A percentile compares a stretch with the other conserved stretches of the same genome.
These are phyloP conservation scores for Sycophila texana DNA, from an alignment of 2,888 invertebrate species.

Conservation along the genomic window DNA sequence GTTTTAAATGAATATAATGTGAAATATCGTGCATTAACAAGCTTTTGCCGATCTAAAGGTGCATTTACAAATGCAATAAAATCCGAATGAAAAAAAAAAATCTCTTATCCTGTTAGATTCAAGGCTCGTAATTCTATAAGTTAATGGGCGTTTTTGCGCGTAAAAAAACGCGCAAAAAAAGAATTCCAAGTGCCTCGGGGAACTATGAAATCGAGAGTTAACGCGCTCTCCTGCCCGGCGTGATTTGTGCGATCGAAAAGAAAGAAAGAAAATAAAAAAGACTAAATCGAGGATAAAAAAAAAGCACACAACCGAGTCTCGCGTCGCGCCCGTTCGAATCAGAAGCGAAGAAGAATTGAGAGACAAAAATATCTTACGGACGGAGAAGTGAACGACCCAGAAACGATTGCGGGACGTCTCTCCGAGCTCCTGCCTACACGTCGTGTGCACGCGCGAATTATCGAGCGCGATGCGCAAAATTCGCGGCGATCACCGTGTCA, in stretches of 20 bases:
- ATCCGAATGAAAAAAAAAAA: slow-evolving; percentile 24
- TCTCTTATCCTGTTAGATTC: slow-evolving; percentile 25
- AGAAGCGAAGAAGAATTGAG: slow-evolving; percentile 41
- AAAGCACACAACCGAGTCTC: neutral
- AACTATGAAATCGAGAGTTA: slow-evolving; percentile 38
- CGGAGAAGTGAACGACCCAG: slow-evolving; percentile 51
- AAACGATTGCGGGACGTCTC: slow-evolving; percentile 11
- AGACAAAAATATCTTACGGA: slow-evolving; percentile 52
- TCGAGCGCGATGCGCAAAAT: slow-evolving; percentile 36
- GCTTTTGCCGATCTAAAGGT: slow-evolving; percentile 49
- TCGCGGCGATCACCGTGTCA: neutral
- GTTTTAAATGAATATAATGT: slow-evolving; percentile 12
- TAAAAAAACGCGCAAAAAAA: slow-evolving; percentile 28
- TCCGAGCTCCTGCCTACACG: slow-evolving; percentile 1
- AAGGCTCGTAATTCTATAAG: slow-evolving; percentile 44
- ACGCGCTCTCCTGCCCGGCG: slow-evolving; percentile 9
- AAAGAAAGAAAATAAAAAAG: slow-evolving; percentile 22
- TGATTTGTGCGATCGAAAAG: slow-evolving; percentile 50
- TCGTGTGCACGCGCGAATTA: slow-evolving; percentile 18
- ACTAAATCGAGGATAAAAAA: slow-evolving; percentile 41
- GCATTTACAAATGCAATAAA: slow-evolving; percentile 49
- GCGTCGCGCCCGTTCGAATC: slow-evolving; percentile 15
- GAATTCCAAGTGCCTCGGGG: neutral
- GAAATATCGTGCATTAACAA: slow-evolving; percentile 19
- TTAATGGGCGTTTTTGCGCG: slow-evolving; percentile 40